A percentile compares a stretch with the other conserved stretches of the same genome.
phyloP scores from a whole-genome alignment of 2,888 invertebrate genomes.

The Halictus quadricinctus region DNA sequence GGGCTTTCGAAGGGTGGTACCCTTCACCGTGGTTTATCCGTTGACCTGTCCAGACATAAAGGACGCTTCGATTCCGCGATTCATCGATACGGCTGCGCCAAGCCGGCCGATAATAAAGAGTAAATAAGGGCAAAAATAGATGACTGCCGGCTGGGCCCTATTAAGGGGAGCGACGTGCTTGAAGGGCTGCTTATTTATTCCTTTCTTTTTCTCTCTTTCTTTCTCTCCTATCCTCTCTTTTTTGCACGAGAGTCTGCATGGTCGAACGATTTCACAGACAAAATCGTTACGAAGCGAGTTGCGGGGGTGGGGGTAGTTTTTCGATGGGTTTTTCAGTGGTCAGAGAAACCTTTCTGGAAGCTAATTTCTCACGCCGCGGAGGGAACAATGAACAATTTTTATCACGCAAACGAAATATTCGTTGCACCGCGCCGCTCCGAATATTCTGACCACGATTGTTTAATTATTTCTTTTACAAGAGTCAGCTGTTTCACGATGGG shows the following conservation, averaged over 20 bases:
- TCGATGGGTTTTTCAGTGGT: neutral
- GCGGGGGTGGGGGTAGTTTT: neutral
- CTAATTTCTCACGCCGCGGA: neutral
- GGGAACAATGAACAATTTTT: neutral
- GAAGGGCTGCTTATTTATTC: conserved; percentile 8
- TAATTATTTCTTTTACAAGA: neutral
- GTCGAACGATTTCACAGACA: neutral
- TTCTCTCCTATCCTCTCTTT: neutral
- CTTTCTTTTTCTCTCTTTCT: neutral
- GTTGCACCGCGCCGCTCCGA: neutral
- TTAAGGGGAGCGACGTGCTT: conserved; percentile 7
- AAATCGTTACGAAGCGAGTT: neutral
- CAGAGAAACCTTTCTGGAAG: neutral
- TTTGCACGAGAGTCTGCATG: neutral
- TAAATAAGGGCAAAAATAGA: conserved; percentile 43
- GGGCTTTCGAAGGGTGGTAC: neutral
- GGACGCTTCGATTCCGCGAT: conserved; percentile 43
- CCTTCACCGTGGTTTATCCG: conserved; percentile 7
- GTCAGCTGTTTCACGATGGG: neutral
- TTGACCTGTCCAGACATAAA: conserved; percentile 48
- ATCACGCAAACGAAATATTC: neutral
- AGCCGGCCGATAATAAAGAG: conserved; percentile 52
- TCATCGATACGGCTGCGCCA: conserved; percentile 50
- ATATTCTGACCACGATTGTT: neutral
- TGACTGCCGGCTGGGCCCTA: neutral